These are phyloP conservation scores for Arion vulgaris DNA, from an alignment of 1,140 invertebrate genomes.

Conservation along the genomic window DNA sequence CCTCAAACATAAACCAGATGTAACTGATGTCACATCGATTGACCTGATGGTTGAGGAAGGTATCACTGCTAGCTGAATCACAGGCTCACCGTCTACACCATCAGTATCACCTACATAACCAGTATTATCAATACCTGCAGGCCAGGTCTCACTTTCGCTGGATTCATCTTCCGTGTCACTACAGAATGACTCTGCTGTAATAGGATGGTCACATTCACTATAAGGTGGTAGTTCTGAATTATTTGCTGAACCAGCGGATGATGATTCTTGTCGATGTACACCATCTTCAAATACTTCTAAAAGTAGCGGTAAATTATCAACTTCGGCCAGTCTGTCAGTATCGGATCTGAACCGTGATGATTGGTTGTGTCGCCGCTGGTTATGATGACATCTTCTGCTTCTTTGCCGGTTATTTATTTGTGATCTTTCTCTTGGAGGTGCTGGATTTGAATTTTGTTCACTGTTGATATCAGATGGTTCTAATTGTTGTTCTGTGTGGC, in stretches of 20 bases:
- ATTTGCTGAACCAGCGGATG: not conserved
- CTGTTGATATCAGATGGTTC: not conserved
- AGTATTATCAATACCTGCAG: not conserved
- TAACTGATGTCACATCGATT: not conserved
- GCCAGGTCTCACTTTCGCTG: not conserved
- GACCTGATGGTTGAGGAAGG: not conserved
- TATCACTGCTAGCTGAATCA: not conserved
- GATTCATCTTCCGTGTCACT: slow-evolving; percentile 13
- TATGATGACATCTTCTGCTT: not conserved
- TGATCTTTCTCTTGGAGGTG: not conserved
- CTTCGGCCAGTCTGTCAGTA: not conserved
- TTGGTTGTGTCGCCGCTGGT: not conserved
- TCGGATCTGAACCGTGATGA: not conserved
- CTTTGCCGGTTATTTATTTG: not conserved
- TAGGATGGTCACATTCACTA: not conserved
- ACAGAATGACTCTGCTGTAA: not conserved
- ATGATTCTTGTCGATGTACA: not conserved
- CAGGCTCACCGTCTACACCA: not conserved
- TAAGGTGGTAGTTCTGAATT: slow-evolving; percentile 2
- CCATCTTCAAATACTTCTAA: not conserved
- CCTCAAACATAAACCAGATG: not conserved
- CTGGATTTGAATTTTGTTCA: not conserved
- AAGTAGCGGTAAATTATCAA: not conserved
- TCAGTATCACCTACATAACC: not conserved
- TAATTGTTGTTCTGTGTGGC: not conserved